Evolutionary conservation across 2,888 invertebrate species (phyloP), one percentile per base, ranked within the genome.

Genomic region (Stenodema calcarata): DNA sequence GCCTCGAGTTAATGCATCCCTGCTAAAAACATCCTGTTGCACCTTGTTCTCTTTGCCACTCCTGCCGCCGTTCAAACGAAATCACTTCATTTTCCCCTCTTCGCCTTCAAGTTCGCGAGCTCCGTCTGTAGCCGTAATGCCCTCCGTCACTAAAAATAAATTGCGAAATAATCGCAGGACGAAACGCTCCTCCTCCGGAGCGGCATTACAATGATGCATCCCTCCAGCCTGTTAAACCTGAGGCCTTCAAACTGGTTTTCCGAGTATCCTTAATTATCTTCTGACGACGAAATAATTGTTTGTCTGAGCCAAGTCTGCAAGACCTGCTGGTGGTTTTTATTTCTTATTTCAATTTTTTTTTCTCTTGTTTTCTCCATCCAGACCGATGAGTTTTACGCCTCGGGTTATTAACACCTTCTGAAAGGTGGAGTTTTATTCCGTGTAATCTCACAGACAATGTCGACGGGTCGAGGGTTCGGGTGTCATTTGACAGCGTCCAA

Each of bases 251-350:
- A 62, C 62, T 62, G 62, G 62, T 62, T 62, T 62, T 27, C 62
- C 62, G 62, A 62, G 62, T 62, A 23, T 62, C 73, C 41, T 73
- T 41, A 73, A 73, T 73, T 73, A 73, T 35, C 41, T 73, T 73
- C 35, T 41, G 73, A 73, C 73, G 73, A 73, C 35, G 41, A 73
- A 73, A 73, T 73, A 73, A 73, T 73, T 73, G 73, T 41, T 73
- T 73, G 73, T 41, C 41, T 73, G 35, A 35, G 35, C 16, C 35
- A 73, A 30, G 35, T 73, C 62, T 73, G 35, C 30, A 35, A 2
- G 18, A 73, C 35, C 73, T 35, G 18, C 41, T 28, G 9, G 3
- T 4, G 23, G 28, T 12, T 9, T 35, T 18, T 30, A 35, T 3
- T n/a, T 16, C 16, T 73, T 16, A 28, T 73, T 30, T 73, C 28